These are phyloP conservation scores for Dynastes tityus DNA, from an alignment of 2,888 invertebrate species.

Conservation along the genomic window DNA sequence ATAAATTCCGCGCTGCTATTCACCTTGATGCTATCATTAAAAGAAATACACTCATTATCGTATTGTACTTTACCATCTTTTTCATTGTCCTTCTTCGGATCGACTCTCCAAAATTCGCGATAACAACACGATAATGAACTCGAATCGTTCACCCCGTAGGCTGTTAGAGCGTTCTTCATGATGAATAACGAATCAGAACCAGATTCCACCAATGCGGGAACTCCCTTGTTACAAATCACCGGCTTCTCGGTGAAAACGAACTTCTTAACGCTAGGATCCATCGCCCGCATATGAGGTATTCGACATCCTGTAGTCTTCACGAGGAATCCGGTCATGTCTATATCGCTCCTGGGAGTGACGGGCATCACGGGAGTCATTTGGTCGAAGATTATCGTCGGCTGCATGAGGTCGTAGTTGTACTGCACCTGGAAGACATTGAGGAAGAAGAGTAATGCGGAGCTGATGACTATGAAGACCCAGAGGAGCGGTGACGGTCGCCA, in stretches of 20 bases:
- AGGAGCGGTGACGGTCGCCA: conserved; percentile 61
- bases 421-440: conserved; percentile 63
- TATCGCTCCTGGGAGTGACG: conserved; percentile 9
- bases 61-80: conserved; percentile 72
- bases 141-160: conserved; percentile 72
- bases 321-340: conserved; percentile 55
- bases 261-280: conserved; percentile 73
- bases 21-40: conserved; percentile 68
- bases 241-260: conserved; percentile 72
- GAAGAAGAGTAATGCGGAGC: conserved; percentile 61
- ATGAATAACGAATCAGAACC: conserved; percentile 77
- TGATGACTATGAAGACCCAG: conserved; percentile 61
- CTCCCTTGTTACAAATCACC: conserved; percentile 72
- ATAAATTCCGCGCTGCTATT: conserved; percentile 76
- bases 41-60: conserved; percentile 71
- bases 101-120: conserved; percentile 74
- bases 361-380: background rate
- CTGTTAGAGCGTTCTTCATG: conserved; percentile 69
- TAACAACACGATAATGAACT: conserved; percentile 77
- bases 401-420: conserved; percentile 52
- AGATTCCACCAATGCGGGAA: conserved; percentile 73
- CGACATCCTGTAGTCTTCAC: conserved; percentile 79
- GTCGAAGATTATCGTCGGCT: conserved; percentile 30
- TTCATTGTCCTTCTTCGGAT: conserved; percentile 70
- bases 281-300: conserved; percentile 78